phyloP scores from a whole-genome alignment of 2,113 vertebrate species.

The Columbina picui region DNA sequence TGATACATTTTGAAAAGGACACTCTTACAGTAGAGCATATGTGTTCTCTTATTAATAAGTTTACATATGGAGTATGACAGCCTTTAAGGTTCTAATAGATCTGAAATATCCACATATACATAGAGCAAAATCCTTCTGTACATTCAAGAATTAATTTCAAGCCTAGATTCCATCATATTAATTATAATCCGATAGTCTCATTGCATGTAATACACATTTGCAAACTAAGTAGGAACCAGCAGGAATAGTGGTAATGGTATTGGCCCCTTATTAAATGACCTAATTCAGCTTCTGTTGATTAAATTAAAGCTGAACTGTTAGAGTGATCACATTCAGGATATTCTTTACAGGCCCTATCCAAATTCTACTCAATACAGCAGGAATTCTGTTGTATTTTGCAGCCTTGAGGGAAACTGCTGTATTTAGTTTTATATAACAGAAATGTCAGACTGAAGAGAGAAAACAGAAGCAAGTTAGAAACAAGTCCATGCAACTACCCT shows the following conservation, averaged over 20 bases:
- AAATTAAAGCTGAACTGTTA: not conserved
- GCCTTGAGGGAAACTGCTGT: not conserved
- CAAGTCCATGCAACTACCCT: not conserved
- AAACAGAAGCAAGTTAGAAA: not conserved
- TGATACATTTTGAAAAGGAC: not conserved
- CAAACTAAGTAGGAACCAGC: not conserved
- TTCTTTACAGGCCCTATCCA: not conserved
- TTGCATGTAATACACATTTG: not conserved
- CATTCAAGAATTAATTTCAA: not conserved
- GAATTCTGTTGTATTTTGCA: not conserved
- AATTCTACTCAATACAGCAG: not conserved
- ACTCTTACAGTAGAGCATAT: not conserved
- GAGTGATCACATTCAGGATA: not conserved
- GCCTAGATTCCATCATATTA: not conserved
- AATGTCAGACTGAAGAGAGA: not conserved
- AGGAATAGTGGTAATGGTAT: not conserved
- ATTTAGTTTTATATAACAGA: not conserved
- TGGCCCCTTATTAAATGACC: not conserved
- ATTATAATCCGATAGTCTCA: not conserved
- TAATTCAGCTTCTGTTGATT: not conserved
- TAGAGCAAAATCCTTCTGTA: not conserved
- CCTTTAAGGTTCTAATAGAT: not conserved
- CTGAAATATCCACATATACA: not conserved
- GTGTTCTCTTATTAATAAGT: not conserved
- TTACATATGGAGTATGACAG: not conserved